These are phyloP conservation scores for Pantherophis vulpinus DNA, from an alignment of 2,797 vertebrate species.

Conservation along the genomic window DNA sequence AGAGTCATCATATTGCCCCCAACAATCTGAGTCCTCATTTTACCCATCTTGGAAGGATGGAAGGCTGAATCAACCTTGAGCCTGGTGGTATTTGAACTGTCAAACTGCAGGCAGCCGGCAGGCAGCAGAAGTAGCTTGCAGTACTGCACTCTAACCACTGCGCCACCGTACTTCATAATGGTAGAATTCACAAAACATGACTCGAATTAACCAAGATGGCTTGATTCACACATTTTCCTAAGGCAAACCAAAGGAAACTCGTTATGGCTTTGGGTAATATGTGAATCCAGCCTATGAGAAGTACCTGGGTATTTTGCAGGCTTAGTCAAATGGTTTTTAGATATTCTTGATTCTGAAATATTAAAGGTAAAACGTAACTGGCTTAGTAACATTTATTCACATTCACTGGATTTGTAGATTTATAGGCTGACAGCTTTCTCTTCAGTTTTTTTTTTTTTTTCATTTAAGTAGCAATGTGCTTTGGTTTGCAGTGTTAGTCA, in stretches of 20 bases:
- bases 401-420: background rate
- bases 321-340: background rate
- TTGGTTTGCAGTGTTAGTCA: background rate
- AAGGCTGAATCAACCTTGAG: too few species aligned
- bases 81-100: too few species aligned
- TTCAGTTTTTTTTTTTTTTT: background rate
- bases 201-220: background rate
- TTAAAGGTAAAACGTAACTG: background rate
- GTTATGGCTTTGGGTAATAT: background rate
- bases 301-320: background rate
- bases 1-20: too few species aligned
- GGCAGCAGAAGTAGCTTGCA: too few species aligned
- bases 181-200: background rate
- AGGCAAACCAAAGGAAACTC: background rate
- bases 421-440: background rate
- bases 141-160: too few species aligned
- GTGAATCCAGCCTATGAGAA: background rate
- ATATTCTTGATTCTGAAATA: background rate
- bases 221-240: background rate
- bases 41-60: too few species aligned
- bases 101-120: too few species aligned
- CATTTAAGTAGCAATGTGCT: background rate
- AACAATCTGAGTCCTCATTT: too few species aligned
- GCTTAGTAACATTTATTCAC: background rate
- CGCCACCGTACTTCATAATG: background rate